A percentile compares a stretch with the other conserved stretches of the same genome.
phyloP scores from a whole-genome alignment of 2,888 invertebrate species.

The Monopis laevigella region DNA sequence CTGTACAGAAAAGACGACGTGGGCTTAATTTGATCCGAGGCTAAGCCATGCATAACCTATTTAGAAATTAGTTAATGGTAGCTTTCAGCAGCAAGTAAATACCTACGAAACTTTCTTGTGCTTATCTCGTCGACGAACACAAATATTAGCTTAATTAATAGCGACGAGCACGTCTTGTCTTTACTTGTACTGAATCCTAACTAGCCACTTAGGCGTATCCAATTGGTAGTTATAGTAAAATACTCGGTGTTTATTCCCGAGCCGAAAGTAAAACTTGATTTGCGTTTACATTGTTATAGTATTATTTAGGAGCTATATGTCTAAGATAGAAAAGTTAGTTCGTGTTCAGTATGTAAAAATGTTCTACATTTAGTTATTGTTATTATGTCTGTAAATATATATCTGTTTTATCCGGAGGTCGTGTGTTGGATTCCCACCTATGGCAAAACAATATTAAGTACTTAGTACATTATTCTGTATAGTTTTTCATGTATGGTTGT shows the following conservation, averaged over 20 bases:
- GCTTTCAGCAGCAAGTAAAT: constrained; percentile 30
- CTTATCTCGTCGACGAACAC: constrained; percentile 42
- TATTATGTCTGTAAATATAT: too few species aligned
- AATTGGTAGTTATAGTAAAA: constrained; percentile 21
- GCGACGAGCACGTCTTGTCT: constrained; percentile 39
- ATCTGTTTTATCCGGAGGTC: too few species aligned
- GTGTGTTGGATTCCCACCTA: too few species aligned
- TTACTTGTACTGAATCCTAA: constrained; percentile 38
- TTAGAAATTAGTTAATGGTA: constrained; percentile 14
- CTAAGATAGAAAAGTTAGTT: too few species aligned
- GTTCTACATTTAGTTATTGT: too few species aligned
- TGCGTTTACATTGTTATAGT: neutral
- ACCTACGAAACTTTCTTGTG: constrained; percentile 38
- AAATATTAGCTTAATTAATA: constrained; percentile 56
- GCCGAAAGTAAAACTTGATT: neutral
- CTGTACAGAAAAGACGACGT: too few species aligned
- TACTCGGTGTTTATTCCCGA: constrained; percentile 16
- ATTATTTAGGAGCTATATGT: too few species aligned
- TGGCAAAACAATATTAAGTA: too few species aligned
- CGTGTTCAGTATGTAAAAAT: too few species aligned
- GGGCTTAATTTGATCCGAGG: constrained; percentile 7
- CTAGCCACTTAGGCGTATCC: constrained; percentile 18
- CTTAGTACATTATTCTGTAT: too few species aligned
- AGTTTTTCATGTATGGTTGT: too few species aligned
- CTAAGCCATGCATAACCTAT: constrained; percentile 9